Conservation (phyloP, 2,888 invertebrate genomes). For the Zygaena filipendulae region DNA sequence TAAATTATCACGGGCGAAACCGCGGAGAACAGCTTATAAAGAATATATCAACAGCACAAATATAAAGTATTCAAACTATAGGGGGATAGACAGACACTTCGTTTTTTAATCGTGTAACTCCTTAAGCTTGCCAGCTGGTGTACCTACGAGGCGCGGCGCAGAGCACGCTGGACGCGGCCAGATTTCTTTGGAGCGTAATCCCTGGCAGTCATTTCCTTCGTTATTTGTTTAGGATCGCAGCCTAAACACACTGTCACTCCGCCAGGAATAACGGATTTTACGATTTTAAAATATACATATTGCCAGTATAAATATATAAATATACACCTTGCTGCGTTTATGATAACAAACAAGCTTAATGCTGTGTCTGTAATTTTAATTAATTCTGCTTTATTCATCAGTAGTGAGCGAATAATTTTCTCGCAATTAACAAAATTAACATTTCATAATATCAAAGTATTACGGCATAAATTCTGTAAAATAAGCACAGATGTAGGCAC, state of each 20-base stretch:
- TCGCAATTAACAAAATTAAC: too few species aligned
- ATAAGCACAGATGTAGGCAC: too few species aligned
- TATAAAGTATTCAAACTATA: conserved; percentile 22
- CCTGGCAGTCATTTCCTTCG: too few species aligned
- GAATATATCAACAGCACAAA: too few species aligned
- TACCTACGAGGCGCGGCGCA: conserved; percentile 3
- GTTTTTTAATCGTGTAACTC: conserved; percentile 3
- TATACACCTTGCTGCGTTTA: conserved; percentile 44
- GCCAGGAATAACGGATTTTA: conserved; percentile 52
- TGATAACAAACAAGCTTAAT: conserved; percentile 50
- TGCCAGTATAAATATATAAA: too few species aligned
- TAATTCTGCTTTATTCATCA: too few species aligned
- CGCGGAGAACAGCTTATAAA: too few species aligned
- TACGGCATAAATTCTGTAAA: too few species aligned
- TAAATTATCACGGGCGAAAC: too few species aligned
- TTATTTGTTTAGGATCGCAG: conserved; percentile 60
- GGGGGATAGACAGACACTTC: conserved; percentile 10
- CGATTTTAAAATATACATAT: conserved; percentile 61
- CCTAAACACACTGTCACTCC: conserved; percentile 50
- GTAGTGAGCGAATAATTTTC: too few species aligned
- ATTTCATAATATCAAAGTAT: too few species aligned
- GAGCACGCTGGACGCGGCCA: conserved; percentile 10
- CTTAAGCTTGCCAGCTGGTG: conserved; percentile 11
- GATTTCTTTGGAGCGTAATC: conserved; percentile 22
- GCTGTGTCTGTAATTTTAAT: too few species aligned